Evolutionary conservation across 2,888 invertebrate species (phyloP), one percentile per base, ranked within the genome.

Genomic region (Oscheius sp.): DNA sequence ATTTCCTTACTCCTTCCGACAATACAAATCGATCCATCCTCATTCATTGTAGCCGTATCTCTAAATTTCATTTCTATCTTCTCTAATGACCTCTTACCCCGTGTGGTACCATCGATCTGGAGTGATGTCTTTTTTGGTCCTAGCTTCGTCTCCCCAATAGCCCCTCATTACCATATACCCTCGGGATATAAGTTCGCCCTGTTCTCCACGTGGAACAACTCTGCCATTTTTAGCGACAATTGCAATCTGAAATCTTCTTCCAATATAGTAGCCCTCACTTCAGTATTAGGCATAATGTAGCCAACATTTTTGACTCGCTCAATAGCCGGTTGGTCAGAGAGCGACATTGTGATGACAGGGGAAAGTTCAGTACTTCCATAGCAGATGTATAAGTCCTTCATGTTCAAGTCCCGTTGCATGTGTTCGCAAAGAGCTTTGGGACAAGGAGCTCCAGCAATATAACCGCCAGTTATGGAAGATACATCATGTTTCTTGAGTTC

Each of bases 111-210:
- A 95, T 25, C 91, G 89, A 69, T 92, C 91, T 10, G 88, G 80
- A 6, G 90, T 89, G 0, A 93, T 87, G 0, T 90, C 90, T 80
- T 92, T 90, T 17, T 86, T 89, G 0, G 94, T 94, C 86, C 91
- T 92, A 69, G 90, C 90, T 0, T 91, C 90, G 72, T 94, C 93
- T 4, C 90, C 89, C 91, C 92, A 94, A 87, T 95, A 95, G n/a
- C 91, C 90, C 52, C 91, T 88, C 92, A 94, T 93, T 17, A 88
- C 90, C 73, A 86, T 87, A 87, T 93, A 93, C 12, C 63, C 70
- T 29, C 93, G 89, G 0, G 91, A 88, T 85, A 91, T 90, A 55
- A 94, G 88, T 87, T 95, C 93, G 0, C 95, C 95, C 0, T 91
- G 88, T n/a, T 88, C 88, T 0, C 92, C 93, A 58, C 91, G 88